A percentile compares a stretch with the other conserved stretches of the same genome.
These are phyloP conservation scores for Nixonia krombeini DNA, from an alignment of 1,140 invertebrate species.

Conservation along the genomic window DNA sequence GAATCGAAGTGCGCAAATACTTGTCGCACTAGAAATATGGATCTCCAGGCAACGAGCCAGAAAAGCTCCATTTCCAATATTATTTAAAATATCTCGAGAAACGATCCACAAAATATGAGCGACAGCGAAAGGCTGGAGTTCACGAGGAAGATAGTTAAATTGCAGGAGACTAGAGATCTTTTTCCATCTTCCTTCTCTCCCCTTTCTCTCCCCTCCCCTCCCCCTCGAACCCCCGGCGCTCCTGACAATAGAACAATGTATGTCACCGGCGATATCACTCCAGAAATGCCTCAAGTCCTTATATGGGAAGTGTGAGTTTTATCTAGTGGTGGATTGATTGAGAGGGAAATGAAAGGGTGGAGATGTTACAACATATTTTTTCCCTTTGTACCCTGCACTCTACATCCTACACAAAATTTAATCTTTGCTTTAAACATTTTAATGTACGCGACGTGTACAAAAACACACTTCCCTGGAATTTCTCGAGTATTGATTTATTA, in stretches of 20 bases:
- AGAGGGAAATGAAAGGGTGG: conserved; percentile 23
- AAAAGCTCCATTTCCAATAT: conserved; percentile 63
- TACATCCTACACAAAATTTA: background rate
- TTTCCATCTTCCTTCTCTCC: conserved; percentile 21
- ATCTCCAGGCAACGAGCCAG: conserved; percentile 58
- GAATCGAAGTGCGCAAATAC: conserved; percentile 48
- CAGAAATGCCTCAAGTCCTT: conserved; percentile 51
- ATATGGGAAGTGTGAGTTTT: conserved; percentile 9
- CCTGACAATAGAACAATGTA: conserved; percentile 61
- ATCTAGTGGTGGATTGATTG: conserved; percentile 37
- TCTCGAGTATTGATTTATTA: no score
- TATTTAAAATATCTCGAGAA: conserved; percentile 61
- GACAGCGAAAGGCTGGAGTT: conserved; percentile 4
- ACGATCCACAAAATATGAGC: conserved; percentile 22
- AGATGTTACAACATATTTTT: background rate
- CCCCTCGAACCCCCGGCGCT: no score
- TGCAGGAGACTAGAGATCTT: conserved; percentile 37
- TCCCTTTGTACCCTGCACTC: background rate
- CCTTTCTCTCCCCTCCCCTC: no score
- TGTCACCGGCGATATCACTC: conserved; percentile 62
- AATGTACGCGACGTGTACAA: no score
- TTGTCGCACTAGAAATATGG: conserved; percentile 39
- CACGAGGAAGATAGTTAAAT: conserved; percentile 11
- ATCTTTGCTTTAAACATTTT: background rate
- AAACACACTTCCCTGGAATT: no score